A percentile compares a stretch with the other conserved stretches of the same genome.
phyloP scores from a whole-genome alignment of 2,888 invertebrate species.

The Polietes domitor region DNA sequence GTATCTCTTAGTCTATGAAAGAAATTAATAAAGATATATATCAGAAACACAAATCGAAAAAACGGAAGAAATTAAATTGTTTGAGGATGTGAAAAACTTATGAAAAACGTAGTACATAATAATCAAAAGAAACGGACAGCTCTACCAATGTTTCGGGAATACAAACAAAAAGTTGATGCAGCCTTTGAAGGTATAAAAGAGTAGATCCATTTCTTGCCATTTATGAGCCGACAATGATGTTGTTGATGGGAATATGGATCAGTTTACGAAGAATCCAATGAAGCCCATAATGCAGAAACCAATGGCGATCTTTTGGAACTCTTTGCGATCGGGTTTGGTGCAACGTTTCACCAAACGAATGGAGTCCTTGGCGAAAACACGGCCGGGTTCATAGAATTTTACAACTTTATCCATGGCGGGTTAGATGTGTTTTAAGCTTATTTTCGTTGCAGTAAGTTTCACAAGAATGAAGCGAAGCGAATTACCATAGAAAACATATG shows the following conservation, averaged over 20 bases:
- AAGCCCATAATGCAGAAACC: slow-evolving; percentile 99
- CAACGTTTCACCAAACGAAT: slow-evolving; percentile 98
- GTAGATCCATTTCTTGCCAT: slow-evolving; percentile 56
- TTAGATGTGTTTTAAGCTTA: slow-evolving; percentile 48
- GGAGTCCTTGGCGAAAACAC: slow-evolving; percentile 98
- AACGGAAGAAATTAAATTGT: slow-evolving; percentile 34
- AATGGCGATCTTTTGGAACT: slow-evolving; percentile 99
- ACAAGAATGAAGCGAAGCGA: too few species aligned
- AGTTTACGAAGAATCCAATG: slow-evolving; percentile 99
- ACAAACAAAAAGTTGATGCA: slow-evolving; percentile 65
- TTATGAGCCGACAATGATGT: slow-evolving; percentile 94
- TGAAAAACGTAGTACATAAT: slow-evolving; percentile 47
- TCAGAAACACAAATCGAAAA: slow-evolving; percentile 42
- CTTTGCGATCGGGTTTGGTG: slow-evolving; percentile 99
- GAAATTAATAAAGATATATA: slow-evolving; percentile 44
- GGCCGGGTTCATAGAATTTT: slow-evolving; percentile 96
- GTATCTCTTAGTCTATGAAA: slow-evolving; percentile 54
- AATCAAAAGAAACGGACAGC: slow-evolving; percentile 50
- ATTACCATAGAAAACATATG: too few species aligned
- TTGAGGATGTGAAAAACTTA: slow-evolving; percentile 58
- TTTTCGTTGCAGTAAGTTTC: too few species aligned
- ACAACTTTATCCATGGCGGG: slow-evolving; percentile 96
- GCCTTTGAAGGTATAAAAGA: slow-evolving; percentile 54
- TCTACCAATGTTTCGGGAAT: slow-evolving; percentile 38
- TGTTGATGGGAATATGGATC: slow-evolving; percentile 99